Evolutionary conservation across 2,113 vertebrate genomes (phyloP), one percentile per base, ranked within the genome.

Genomic region (Siphamia tubifer): DNA sequence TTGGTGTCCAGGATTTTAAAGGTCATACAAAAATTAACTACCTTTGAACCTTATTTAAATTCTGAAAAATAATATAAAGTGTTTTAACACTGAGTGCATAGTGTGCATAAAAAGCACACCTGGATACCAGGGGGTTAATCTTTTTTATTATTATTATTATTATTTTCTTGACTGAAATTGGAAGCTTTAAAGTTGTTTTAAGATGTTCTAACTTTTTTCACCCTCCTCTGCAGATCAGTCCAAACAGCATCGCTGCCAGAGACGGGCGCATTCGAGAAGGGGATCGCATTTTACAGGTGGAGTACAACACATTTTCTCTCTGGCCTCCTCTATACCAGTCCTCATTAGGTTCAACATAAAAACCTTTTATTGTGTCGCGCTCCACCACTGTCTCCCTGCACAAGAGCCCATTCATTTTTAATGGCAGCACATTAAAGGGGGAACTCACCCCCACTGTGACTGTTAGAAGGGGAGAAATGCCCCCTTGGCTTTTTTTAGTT

Each of bases 181-280:
- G 5, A 53, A 67, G 28, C 71, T 47, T 34, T n/a, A 10, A 8
- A 36, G 13, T 5, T 13, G 31, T 70, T 24, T 11, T n/a, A 13
- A 48, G 10, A 12, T 68, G 35, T 27, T 68, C 6, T 55, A 12
- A 12, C 6, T 11, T 69, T 28, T 53, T 35, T 28, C 11, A 52
- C n/a, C n/a, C n/a, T n/a, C n/a, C n/a, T n/a, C n/a, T n/a, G n/a
- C 89, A 99, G 97, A 92, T 99, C 80, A 94, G 95, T 83, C 96
- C 95, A 27, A 96, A 98, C 70, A 98, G 97, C 87, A 96, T 98
- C 7, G 97, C 97, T 32, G 96, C 95, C 72, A 93, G 90, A 90
- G 96, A 99, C 1, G 97, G 97, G 17, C 94, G 95, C 23, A 99
- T 99, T 81, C 90, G 94, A 48, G 96, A 99, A 87, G 97, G 97